phyloP scores from a whole-genome alignment of 2,113 vertebrate species.

The Hymenochirus boettgeri region DNA sequence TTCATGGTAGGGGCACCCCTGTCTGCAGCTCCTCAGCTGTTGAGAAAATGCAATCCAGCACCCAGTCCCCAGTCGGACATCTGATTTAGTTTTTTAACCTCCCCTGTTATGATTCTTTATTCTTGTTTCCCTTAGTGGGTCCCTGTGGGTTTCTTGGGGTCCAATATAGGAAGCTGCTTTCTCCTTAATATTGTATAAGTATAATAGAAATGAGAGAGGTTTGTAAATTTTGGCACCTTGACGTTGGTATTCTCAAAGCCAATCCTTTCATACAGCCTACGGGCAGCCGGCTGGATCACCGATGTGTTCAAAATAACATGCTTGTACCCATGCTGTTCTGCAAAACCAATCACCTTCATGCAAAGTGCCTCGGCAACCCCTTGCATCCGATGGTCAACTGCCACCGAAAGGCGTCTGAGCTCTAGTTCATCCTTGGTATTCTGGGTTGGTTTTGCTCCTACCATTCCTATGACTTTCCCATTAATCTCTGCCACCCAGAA shows the following conservation, averaged over 20 bases:
- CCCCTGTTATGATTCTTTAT: no score
- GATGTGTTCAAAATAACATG: constrained; percentile 10
- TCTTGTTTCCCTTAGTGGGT: no score
- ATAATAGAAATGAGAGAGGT: not conserved
- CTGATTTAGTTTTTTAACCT: no score
- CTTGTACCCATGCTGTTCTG: constrained; percentile 18
- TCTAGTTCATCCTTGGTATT: not conserved
- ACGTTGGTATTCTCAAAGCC: constrained; percentile 35
- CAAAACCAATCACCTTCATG: constrained; percentile 46
- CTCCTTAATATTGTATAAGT: no score
- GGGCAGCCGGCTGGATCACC: not conserved
- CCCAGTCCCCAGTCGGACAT: no score
- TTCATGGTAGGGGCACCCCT: no score
- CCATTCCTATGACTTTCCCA: constrained; percentile 44
- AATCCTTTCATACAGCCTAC: constrained; percentile 31
- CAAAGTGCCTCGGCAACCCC: constrained; percentile 43
- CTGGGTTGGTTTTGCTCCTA: not conserved
- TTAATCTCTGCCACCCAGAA: constrained; percentile 52
- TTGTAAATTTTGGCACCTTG: not conserved
- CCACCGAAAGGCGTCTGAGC: constrained; percentile 32
- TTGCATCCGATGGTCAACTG: not conserved
- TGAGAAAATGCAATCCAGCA: no score
- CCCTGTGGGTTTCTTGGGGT: no score
- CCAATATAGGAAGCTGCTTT: no score
- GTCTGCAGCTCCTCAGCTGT: no score